These are phyloP conservation scores for Drosophila stalkeri DNA, from an alignment of 2,888 invertebrate species.

Conservation along the genomic window DNA sequence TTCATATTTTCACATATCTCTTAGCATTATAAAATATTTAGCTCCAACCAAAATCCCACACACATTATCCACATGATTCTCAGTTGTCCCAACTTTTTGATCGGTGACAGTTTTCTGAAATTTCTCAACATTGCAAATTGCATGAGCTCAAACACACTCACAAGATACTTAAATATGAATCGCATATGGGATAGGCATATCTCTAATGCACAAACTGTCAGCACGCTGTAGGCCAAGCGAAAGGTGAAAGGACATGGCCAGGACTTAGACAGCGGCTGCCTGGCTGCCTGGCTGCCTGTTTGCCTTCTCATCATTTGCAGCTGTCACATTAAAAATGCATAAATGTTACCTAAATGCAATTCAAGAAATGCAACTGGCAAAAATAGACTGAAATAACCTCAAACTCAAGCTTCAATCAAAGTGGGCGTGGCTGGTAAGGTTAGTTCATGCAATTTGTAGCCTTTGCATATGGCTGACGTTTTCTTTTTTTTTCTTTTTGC, in stretches of 20 bases:
- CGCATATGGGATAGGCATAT: slow-evolving; percentile 1
- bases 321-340: slow-evolving; percentile 83
- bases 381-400: slow-evolving; percentile 32
- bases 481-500: slow-evolving; percentile 9
- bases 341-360: slow-evolving; percentile 80
- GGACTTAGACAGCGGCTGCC: not conserved
- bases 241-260: slow-evolving; percentile 20
- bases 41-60: not conserved
- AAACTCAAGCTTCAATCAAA: slow-evolving; percentile 50
- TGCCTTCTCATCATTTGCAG: slow-evolving; percentile 74
- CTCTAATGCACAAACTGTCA: slow-evolving; percentile 35
- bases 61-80: slow-evolving; percentile 51
- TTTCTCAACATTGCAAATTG: slow-evolving; percentile 66
- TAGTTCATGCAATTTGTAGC: slow-evolving; percentile 43
- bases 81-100: slow-evolving; percentile 37
- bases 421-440: slow-evolving; percentile 28
- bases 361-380: slow-evolving; percentile 71
- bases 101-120: slow-evolving; percentile 55
- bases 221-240: slow-evolving; percentile 20
- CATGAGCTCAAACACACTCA: slow-evolving; percentile 33
- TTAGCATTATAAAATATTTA: not conserved
- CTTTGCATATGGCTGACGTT: slow-evolving; percentile 29
- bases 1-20: not conserved
- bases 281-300: not conserved
- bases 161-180: not conserved